A percentile compares a stretch with the other conserved stretches of the same genome.
These are phyloP conservation scores for Chymomyza amoena DNA, from an alignment of 2,888 invertebrate genomes.

Conservation along the genomic window DNA sequence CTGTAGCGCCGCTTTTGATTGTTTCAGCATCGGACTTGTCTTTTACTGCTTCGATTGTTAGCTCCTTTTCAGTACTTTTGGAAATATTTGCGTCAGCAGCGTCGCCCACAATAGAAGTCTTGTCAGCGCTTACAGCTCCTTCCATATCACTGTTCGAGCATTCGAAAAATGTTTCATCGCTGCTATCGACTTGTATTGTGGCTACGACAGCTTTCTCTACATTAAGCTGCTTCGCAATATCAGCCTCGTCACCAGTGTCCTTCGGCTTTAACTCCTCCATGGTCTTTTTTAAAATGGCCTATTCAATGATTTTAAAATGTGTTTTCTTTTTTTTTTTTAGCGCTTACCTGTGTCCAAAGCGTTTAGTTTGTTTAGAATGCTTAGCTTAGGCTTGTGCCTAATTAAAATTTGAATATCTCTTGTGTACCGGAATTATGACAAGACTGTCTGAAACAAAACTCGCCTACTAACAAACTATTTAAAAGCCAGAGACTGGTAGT, in stretches of 20 bases:
- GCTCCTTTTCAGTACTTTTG: not conserved
- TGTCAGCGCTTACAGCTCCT: not conserved
- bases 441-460: not conserved
- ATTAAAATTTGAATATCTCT: not conserved
- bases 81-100: not conserved
- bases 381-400: not conserved
- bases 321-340: not conserved
- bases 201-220: not conserved
- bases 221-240: not conserved
- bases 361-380: not conserved
- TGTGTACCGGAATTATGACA: not conserved
- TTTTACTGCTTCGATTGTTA: not conserved
- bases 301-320: not conserved
- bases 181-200: not conserved
- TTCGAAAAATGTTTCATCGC: not conserved
- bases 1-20: not conserved
- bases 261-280: not conserved
- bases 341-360: not conserved
- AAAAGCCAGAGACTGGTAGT: not conserved
- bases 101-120: not conserved
- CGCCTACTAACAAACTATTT: not conserved
- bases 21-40: not conserved
- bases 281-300: not conserved
- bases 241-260: not conserved
- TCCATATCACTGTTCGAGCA: not conserved